Evolutionary conservation across 2,797 vertebrate genomes (phyloP).

Genomic region (Trachurus trachurus): DNA sequence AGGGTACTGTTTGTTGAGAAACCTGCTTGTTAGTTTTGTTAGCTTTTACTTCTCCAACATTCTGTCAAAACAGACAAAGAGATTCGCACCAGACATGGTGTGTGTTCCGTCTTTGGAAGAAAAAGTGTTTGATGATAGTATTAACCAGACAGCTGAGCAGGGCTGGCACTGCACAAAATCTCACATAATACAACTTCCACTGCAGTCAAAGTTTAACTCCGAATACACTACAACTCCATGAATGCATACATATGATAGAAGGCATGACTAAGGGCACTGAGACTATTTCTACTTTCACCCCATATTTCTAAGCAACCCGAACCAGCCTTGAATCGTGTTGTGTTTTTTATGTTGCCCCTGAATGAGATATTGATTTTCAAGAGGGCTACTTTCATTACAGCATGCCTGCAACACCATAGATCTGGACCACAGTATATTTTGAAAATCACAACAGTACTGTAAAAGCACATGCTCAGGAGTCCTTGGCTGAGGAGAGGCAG

Average conservation of each 20-base stretch:
- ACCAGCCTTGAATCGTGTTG: constrained; percentile 56
- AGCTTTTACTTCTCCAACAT: constrained; percentile 78
- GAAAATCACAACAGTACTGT: constrained; percentile 38
- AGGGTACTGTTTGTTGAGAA: constrained; percentile 59
- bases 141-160: constrained; percentile 78
- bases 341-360: constrained; percentile 50
- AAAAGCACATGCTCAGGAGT: constrained; percentile 37
- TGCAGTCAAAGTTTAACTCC: constrained; percentile 67
- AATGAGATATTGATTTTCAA: constrained; percentile 75
- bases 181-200: constrained; percentile 63
- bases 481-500: neutral
- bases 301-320: constrained; percentile 28
- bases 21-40: constrained; percentile 79
- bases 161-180: constrained; percentile 60
- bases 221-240: constrained; percentile 40
- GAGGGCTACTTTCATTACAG: constrained; percentile 54
- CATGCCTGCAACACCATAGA: constrained; percentile 46
- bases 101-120: constrained; percentile 72
- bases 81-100: constrained; percentile 72
- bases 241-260: constrained; percentile 28
- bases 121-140: constrained; percentile 81
- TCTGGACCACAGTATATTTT: constrained; percentile 34
- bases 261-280: constrained; percentile 20
- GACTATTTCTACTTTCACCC: constrained; percentile 31
- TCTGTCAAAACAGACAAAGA: constrained; percentile 81